Conservation (phyloP, 2,888 invertebrate species). For the Itoplectis maculator region DNA sequence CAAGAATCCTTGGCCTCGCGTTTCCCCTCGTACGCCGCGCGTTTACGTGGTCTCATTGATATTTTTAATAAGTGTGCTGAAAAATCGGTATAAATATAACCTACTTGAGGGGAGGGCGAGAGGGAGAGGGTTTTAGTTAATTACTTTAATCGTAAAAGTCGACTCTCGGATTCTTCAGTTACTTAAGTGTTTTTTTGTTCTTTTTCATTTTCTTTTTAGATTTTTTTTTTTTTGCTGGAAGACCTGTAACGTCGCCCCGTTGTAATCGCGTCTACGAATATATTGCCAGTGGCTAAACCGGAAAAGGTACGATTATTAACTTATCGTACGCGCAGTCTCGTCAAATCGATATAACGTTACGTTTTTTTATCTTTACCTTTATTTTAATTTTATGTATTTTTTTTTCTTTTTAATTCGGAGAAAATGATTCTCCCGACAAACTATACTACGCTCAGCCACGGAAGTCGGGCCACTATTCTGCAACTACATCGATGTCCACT, state of each 20-base stretch:
- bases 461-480: slow-evolving; percentile 55
- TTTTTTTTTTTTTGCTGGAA: slow-evolving; percentile 71
- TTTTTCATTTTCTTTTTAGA: slow-evolving; percentile 44
- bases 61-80: slow-evolving; percentile 76
- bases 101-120: slow-evolving; percentile 77
- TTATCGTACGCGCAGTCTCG: slow-evolving; percentile 64
- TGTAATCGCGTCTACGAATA: slow-evolving; percentile 61
- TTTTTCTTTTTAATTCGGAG: slow-evolving; percentile 26
- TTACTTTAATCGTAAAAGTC: slow-evolving; percentile 76
- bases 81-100: slow-evolving; percentile 82
- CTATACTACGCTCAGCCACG: slow-evolving; percentile 57
- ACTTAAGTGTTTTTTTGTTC: slow-evolving; percentile 71
- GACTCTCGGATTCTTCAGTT: slow-evolving; percentile 72
- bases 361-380: slow-evolving; percentile 26
- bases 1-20: slow-evolving; percentile 32
- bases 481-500: slow-evolving; percentile 60
- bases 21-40: slow-evolving; percentile 40
- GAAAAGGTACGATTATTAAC: slow-evolving; percentile 57
- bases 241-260: slow-evolving; percentile 77
- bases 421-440: slow-evolving; percentile 27
- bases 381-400: slow-evolving; percentile 13
- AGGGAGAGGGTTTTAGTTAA: slow-evolving; percentile 39
- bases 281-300: slow-evolving; percentile 56
- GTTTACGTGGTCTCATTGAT: slow-evolving; percentile 64
- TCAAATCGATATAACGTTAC: slow-evolving; percentile 62